Percentiles rank a stretch among this genome's conserved stretches.
Evolutionary conservation across 2,797 vertebrate genomes (phyloP).

Genomic region (Amazona finschi): DNA sequence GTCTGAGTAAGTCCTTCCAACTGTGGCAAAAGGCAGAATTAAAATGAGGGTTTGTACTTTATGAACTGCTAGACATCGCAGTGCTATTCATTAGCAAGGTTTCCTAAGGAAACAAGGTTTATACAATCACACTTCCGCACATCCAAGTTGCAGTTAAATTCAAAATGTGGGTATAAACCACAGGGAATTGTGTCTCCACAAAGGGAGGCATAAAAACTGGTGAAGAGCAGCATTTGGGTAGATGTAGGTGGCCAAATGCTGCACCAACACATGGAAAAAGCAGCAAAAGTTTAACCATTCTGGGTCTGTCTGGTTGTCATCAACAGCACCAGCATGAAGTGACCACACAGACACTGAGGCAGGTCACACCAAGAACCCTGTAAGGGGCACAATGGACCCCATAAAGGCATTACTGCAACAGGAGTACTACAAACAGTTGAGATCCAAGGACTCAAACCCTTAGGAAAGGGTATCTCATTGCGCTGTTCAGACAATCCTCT

Average conservation of each 20-base stretch:
- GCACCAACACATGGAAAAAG: not conserved
- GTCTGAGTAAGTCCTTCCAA: not conserved
- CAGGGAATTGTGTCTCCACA: not conserved
- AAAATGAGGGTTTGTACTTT: not conserved
- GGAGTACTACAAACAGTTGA: accelerated
- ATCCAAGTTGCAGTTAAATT: not conserved
- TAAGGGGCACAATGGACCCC: not conserved
- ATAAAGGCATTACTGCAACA: accelerated
- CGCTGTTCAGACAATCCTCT: not conserved
- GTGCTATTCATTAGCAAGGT: not conserved
- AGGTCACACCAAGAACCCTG: not conserved
- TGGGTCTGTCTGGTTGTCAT: not conserved
- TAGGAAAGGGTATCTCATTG: not conserved
- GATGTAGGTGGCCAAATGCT: not conserved
- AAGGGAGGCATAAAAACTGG: not conserved
- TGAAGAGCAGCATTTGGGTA: not conserved
- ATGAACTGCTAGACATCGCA: not conserved
- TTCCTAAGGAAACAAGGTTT: not conserved
- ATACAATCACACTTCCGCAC: not conserved
- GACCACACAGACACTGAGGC: not conserved
- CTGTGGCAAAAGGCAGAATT: not conserved
- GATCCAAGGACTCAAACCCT: too few species aligned
- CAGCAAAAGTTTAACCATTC: not conserved
- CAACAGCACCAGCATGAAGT: not conserved
- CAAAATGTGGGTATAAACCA: accelerated